A percentile compares a stretch with the other conserved stretches of the same genome.
Conservation (phyloP, 2,113 vertebrate genomes). For the Charadrius vociferus region DNA sequence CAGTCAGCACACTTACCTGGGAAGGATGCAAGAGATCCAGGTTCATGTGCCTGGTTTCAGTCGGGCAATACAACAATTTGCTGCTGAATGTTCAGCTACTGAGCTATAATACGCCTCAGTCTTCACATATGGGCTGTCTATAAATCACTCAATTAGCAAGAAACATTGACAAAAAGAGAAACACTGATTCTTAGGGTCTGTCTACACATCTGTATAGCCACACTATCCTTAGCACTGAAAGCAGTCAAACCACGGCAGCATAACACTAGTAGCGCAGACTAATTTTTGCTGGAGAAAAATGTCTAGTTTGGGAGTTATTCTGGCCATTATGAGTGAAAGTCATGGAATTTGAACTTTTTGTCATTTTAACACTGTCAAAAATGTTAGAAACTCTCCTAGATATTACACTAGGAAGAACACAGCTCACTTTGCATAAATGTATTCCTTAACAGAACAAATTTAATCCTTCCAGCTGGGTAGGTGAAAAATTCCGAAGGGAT, state of each 20-base stretch:
- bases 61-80: background rate
- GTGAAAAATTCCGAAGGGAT: background rate
- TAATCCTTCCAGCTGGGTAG: background rate
- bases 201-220: background rate
- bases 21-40: background rate
- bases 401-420: background rate
- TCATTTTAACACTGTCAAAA: background rate
- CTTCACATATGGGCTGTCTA: background rate
- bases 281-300: background rate
- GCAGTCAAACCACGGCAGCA: background rate
- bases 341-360: background rate
- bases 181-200: background rate
- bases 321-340: background rate
- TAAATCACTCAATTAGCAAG: background rate
- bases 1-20: background rate
- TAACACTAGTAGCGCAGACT: background rate
- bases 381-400: background rate
- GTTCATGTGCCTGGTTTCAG: background rate
- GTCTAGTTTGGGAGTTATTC: background rate
- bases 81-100: background rate
- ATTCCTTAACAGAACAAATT: background rate
- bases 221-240: background rate
- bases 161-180: background rate
- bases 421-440: background rate
- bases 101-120: background rate